Evolutionary conservation across 1,140 invertebrate species (phyloP), one percentile per base, ranked within the genome.

Genomic region (Drosophila equinoxialis): DNA sequence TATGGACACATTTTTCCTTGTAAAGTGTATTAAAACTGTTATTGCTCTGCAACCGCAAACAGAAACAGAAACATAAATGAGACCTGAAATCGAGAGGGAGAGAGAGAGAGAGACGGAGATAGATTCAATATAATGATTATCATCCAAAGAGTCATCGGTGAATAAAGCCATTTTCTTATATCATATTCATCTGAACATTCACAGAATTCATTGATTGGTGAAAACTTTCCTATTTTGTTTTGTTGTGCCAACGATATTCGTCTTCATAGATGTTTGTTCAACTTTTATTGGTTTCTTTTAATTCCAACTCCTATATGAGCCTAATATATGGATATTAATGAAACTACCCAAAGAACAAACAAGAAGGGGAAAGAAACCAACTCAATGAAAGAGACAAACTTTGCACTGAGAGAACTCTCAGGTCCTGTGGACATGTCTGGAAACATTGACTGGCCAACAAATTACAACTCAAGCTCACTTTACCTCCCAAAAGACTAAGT

Each of bases 1-100:
- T 11, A 51, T 20, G 20, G 8, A 23, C 45, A 51, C 45, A 10
- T 10, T 23, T 51, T 51, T 51, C 8, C 17, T 51, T 20, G 3
- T 5, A 20, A 51, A 51, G 45, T 51, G 45, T 51, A 51, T 51
- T 1, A 23, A 51, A 51, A 51, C 45, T 51, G 45, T 51, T 51
- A 51, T 51, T 51, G 45, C 45, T 23, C 6, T 51, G 17, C 45
- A 51, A 51, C 45, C 45, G 45, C 11, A 48, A 60, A 60, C 11
- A 55, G 59, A 48, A 60, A 60, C 14, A 55, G 68, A 51, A 48
- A 63, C 23, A 39, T 60, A 3, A 11, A 63, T 3, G 5, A 30
- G 45, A 7, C 4, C 60, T 62, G 60, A 1, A 20, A 45, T 23
- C 13, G 14, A 26, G 33, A 60, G 2, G 17, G 17, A 17, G 17